These are phyloP conservation scores for Dryobota labecula DNA, from an alignment of 2,888 invertebrate genomes.

Conservation along the genomic window DNA sequence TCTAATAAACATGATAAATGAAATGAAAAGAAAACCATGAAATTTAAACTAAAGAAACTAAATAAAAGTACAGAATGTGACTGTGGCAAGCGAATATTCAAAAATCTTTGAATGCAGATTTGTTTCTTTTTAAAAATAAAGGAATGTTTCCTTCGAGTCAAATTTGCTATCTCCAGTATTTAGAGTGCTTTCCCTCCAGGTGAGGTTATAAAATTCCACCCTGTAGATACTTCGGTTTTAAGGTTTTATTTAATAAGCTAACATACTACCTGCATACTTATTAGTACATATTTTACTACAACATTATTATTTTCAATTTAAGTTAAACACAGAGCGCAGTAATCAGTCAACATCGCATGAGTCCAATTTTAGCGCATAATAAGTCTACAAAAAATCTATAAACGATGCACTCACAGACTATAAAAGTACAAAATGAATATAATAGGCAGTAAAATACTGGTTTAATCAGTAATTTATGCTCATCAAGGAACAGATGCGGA, in stretches of 20 bases:
- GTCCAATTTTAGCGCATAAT: slow-evolving; percentile 54
- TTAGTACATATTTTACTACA: slow-evolving; percentile 15
- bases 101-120: no score
- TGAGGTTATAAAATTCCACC: no score
- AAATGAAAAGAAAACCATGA: no score
- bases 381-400: slow-evolving; percentile 54
- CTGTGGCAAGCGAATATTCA: no score
- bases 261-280: slow-evolving; percentile 1
- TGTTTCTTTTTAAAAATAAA: no score
- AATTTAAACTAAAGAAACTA: no score
- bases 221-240: not conserved
- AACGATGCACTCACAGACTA: slow-evolving; percentile 38
- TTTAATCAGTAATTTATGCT: slow-evolving; percentile 78
- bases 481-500: slow-evolving; percentile 78
- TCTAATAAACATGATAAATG: no score
- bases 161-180: no score
- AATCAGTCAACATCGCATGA: slow-evolving; percentile 48
- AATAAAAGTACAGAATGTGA: no score
- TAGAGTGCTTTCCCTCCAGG: no score
- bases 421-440: slow-evolving; percentile 72
- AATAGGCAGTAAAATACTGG: slow-evolving; percentile 71
- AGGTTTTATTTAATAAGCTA: slow-evolving; percentile 16
- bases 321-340: slow-evolving; percentile 35
- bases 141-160: no score
- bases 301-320: slow-evolving; percentile 43